Percentiles rank a stretch among this genome's conserved stretches.
These are phyloP conservation scores for Bothrops jararaca DNA, from an alignment of 2,113 vertebrate species.

Conservation along the genomic window DNA sequence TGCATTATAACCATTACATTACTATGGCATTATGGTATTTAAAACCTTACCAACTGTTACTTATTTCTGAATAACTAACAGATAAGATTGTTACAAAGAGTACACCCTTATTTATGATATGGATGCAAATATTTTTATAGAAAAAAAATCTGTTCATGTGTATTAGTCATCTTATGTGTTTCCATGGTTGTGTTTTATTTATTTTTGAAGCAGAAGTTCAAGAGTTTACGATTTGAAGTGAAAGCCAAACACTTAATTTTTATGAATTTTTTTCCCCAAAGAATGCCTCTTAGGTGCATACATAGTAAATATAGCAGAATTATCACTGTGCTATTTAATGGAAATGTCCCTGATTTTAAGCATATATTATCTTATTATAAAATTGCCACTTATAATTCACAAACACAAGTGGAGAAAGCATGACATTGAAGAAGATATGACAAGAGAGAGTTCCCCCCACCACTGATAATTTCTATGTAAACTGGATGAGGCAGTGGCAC, in stretches of 20 bases:
- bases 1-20: slow-evolving; percentile 12
- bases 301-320: neutral
- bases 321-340: neutral
- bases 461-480: neutral
- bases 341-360: neutral
- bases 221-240: neutral
- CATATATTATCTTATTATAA: neutral
- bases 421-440: neutral
- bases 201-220: neutral
- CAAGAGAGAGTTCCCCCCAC: neutral
- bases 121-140: slow-evolving; percentile 43
- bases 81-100: slow-evolving; percentile 54
- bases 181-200: neutral
- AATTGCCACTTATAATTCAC: neutral
- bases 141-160: slow-evolving; percentile 41
- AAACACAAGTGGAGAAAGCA: neutral
- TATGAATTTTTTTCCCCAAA: neutral
- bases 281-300: neutral
- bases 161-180: rapidly evolving
- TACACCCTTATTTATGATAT: slow-evolving; percentile 53
- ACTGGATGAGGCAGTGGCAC: neutral
- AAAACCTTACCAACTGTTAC: slow-evolving; percentile 47
- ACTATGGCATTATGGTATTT: slow-evolving; percentile 54
- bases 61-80: slow-evolving; percentile 42
- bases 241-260: neutral